These are phyloP conservation scores for Ornithoptera priamus DNA, from an alignment of 2,888 invertebrate species.

Conservation along the genomic window DNA sequence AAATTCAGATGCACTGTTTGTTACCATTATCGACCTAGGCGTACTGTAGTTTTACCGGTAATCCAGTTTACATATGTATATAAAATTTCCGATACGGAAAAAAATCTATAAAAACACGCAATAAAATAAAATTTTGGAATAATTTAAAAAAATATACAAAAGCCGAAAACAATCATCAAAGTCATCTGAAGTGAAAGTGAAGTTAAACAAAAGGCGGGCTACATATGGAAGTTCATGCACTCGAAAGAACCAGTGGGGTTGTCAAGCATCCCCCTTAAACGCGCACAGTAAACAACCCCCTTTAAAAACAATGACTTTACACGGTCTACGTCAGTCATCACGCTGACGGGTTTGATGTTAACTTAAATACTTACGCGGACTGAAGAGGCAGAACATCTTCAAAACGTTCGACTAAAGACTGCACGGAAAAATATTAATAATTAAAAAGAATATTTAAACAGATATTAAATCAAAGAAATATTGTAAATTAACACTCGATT, in stretches of 20 bases:
- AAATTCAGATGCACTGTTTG: neutral
- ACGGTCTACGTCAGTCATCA: conserved; percentile 10
- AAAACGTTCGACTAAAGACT: neutral
- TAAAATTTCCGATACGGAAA: too few species aligned
- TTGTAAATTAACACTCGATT: too few species aligned
- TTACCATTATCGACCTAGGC: too few species aligned
- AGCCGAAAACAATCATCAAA: conserved; percentile 7
- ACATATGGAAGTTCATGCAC: conserved; percentile 16
- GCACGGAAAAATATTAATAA: neutral
- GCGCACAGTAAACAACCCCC: conserved; percentile 22
- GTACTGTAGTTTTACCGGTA: too few species aligned
- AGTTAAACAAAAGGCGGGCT: conserved; percentile 15
- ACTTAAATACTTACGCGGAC: conserved; percentile 27
- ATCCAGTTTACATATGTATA: too few species aligned
- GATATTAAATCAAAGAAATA: too few species aligned
- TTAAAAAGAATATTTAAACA: neutral
- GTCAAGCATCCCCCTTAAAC: conserved; percentile 14
- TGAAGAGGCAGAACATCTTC: conserved; percentile 30
- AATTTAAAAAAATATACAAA: neutral
- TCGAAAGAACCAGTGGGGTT: conserved; percentile 22
- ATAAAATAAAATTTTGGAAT: too few species aligned
- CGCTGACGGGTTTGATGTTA: neutral
- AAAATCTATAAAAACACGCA: too few species aligned
- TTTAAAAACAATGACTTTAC: conserved; percentile 27
- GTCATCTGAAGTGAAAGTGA: conserved; percentile 10